phyloP scores from a whole-genome alignment of 2,113 vertebrate species.

The Poecilia latipinna region DNA sequence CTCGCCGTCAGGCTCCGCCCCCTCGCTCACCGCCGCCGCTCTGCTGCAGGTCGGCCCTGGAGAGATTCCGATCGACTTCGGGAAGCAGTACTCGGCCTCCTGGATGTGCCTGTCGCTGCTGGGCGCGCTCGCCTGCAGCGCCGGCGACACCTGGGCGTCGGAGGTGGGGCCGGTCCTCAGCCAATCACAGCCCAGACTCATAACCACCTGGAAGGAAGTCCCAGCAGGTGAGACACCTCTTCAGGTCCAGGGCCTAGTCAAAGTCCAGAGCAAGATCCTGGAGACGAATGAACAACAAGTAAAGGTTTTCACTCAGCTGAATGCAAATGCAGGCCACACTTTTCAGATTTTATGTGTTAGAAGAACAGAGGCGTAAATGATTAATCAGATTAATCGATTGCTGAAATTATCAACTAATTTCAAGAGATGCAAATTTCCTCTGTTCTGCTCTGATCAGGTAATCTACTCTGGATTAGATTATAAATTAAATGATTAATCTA shows the following conservation, averaged over 20 bases:
- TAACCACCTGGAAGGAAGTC: conserved; percentile 94
- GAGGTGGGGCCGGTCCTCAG: conserved; percentile 91
- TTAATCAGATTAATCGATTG: no score
- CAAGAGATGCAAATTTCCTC: no score
- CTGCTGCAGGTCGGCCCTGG: conserved; percentile 85
- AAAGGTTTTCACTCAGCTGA: neutral
- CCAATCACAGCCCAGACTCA: conserved; percentile 86
- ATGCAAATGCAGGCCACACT: neutral
- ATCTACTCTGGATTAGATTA: no score
- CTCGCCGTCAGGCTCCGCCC: neutral
- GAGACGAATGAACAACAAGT: no score
- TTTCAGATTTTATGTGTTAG: neutral
- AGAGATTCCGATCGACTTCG: conserved; percentile 93
- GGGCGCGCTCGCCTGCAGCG: conserved; percentile 88
- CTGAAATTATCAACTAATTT: no score
- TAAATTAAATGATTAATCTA: no score
- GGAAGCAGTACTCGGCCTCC: conserved; percentile 90
- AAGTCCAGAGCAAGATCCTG: no score
- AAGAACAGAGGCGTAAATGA: no score
- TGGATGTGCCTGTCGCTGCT: conserved; percentile 97
- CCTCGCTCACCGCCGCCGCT: no score
- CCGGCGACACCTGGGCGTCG: conserved; percentile 96
- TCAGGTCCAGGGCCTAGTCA: no score
- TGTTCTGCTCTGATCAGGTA: no score
- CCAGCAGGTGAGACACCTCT: conserved; percentile 84